A percentile compares a stretch with the other conserved stretches of the same genome.
Conservation (phyloP, 2,113 vertebrate species). For the Cephalopholis sonnerati region DNA sequence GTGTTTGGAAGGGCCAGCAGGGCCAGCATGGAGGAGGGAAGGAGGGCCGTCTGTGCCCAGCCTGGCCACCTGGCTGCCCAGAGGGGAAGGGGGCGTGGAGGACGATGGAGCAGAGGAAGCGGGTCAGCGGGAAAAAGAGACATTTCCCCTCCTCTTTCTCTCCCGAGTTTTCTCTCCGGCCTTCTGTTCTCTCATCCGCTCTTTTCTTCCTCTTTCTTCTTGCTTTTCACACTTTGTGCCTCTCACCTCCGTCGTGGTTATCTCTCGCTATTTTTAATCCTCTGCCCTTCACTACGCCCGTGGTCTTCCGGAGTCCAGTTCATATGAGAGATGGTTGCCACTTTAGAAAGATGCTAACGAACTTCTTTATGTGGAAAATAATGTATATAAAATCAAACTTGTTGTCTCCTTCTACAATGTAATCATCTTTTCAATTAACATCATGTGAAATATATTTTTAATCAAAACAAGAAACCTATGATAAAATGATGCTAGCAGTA, state of each 20-base stretch:
- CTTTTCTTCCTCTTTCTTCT: conserved; percentile 23
- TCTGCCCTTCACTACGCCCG: background rate
- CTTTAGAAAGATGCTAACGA: background rate
- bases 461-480: no score
- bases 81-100: conserved; percentile 78
- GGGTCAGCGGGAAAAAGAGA: conserved; percentile 69
- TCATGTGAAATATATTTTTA: no score
- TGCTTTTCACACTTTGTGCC: conserved; percentile 35
- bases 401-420: background rate
- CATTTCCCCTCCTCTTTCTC: conserved; percentile 53
- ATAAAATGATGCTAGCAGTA: no score
- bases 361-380: background rate
- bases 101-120: conserved; percentile 67
- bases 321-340: background rate
- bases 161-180: conserved; percentile 29
- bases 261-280: conserved; percentile 1
- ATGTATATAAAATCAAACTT: background rate
- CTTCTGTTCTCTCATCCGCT: conserved; percentile 51
- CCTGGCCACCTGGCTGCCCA: conserved; percentile 81
- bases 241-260: conserved; percentile 16
- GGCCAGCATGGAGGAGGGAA: conserved; percentile 78
- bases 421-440: background rate
- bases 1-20: conserved; percentile 72
- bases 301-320: background rate
- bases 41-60: conserved; percentile 82